Evolutionary conservation across 1,140 invertebrate genomes (phyloP), one percentile per base, ranked within the genome.

Genomic region (Drosophila seguyi): DNA sequence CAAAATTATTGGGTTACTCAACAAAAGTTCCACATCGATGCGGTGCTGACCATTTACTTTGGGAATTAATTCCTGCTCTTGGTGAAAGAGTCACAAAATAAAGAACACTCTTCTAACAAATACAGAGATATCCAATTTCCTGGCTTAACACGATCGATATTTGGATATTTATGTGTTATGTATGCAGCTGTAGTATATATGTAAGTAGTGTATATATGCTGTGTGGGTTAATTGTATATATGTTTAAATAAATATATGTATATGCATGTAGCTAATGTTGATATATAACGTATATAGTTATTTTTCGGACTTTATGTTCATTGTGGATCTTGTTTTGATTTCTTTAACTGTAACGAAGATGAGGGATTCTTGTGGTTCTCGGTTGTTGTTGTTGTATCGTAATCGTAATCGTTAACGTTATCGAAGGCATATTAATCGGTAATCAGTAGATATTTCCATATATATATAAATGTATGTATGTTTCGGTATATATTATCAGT

Each of bases 381-480:
- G 61, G 31, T 58, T 55, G 71, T 52, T 68, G 61, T 67, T 59
- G 61, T 66, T 73, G 42, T 72, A n/a, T 79, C 50, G 60, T 78
- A 57, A 53, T 73, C 59, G 67, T 77, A 71, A 81, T 78, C 77
- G 78, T 79, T 62, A 59, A 73, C 56, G 68, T 81, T 78, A 81
- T 81, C 77, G 78, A 84, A 84, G 83, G 82, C 82, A 66, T 88
- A 76, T 82, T 76, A 88, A 87, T 67, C 84, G 76, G 79, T 87
- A 75, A 82, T 86, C 77, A 68, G 67, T 87, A 86, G 62, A 65
- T 79, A 87, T 72, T 65, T 55, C 14, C 66, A 67, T 82, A 52
- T 63, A 52, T 63, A 79, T 80, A 84, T 78, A 56, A 50, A 79
- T 76, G 60, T 84, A 79, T 76, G 60, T 84, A 68, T 85, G 76